Percentiles rank a stretch among this genome's conserved stretches.
phyloP scores from a whole-genome alignment of 2,888 invertebrate species.

The Rapana venosa region DNA sequence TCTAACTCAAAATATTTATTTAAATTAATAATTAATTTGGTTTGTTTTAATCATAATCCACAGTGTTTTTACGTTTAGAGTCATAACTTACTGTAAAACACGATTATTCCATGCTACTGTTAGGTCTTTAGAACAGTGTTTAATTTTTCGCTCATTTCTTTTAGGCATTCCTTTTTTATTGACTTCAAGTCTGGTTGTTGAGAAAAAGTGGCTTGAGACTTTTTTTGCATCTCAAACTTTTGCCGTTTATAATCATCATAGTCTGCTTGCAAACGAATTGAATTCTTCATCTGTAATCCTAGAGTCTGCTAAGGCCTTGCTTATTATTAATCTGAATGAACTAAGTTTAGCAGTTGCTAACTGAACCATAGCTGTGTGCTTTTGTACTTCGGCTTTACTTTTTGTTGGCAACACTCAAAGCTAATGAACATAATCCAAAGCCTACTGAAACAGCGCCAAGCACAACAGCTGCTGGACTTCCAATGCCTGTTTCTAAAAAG shows the following conservation, averaged over 20 bases:
- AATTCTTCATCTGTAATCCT: not conserved
- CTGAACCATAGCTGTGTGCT: not conserved
- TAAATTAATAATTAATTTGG: not conserved
- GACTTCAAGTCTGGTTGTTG: not conserved
- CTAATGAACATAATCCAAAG: not conserved
- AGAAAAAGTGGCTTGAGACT: not conserved
- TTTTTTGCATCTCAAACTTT: not conserved
- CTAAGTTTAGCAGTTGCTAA: not conserved
- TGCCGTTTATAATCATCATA: not conserved
- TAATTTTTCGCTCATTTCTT: not conserved
- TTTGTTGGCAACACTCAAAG: not conserved
- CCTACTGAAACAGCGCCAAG: not conserved
- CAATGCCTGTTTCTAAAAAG: not conserved
- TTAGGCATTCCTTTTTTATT: not conserved
- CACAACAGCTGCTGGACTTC: not conserved
- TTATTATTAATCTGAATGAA: not conserved
- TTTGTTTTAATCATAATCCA: not conserved
- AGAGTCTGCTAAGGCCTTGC: not conserved
- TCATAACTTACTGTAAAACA: not conserved
- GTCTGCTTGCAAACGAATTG: not conserved
- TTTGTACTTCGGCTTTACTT: not conserved
- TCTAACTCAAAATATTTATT: not conserved
- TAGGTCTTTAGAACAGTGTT: not conserved
- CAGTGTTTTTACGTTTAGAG: not conserved
- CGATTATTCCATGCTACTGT: not conserved